Evolutionary conservation across 2,888 invertebrate genomes (phyloP), one percentile per base, ranked within the genome.

Genomic region (Acronicta leporina): DNA sequence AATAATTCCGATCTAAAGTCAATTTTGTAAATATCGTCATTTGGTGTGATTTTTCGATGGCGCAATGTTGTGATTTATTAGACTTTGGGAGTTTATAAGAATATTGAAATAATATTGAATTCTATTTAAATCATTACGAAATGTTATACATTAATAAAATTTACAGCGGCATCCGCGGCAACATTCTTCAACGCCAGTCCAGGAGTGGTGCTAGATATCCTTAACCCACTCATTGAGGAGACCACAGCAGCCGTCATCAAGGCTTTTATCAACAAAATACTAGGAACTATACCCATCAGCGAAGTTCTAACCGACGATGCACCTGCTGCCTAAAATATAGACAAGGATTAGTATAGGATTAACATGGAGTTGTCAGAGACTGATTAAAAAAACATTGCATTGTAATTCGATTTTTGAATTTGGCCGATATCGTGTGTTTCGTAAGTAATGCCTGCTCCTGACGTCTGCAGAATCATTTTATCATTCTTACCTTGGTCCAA

Each of bases 181-280:
- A 92, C 95, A 6, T 97, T 97, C 92, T 96, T 96, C 94, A 96
- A 97, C 78, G 95, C 96, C 63, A 96, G 96, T 80, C 96, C 96
- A 0, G 92, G 95, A 51, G 89, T 95, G 9, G 95, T 97, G 5
- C 87, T 97, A 86, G 96, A 97, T 70, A 96, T 97, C 48, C 89
- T 97, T 41, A 96, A 95, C 81, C 97, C 97, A 0, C 95, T 97
- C 41, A 95, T 96, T 46, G 96, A 96, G 53, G 96, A 97, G 73
- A 96, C 96, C 0, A 92, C 95, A 0, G 95, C 95, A 0, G 95
- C 96, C 8, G 94, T 97, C 44, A 92, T 95, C 68, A 95, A 95
- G 77, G 94, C 95, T 1, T 93, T 96, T 73, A 86, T 94, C 47
- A 95, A 96, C 77, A 95, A 96, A 85, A 92, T 96, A 42, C 87